These are phyloP conservation scores for Erpobdella octoculata DNA, from an alignment of 2,888 invertebrate genomes.

Conservation along the genomic window DNA sequence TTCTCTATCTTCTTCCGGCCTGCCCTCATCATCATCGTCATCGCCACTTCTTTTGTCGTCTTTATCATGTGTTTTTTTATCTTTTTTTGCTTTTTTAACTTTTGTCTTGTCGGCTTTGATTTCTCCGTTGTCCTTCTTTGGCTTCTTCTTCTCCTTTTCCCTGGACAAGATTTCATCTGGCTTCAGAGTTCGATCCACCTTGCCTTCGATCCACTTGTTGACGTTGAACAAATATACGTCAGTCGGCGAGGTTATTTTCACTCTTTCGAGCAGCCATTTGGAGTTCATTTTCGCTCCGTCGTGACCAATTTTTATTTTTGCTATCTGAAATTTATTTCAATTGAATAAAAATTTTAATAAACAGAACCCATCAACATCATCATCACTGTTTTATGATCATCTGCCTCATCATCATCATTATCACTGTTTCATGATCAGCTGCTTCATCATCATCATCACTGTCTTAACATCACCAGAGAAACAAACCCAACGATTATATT, in stretches of 20 bases:
- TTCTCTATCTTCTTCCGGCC: conserved; percentile 7
- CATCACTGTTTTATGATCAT: background rate
- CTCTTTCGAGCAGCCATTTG: background rate
- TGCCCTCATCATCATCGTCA: conserved; percentile 4
- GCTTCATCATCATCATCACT: background rate
- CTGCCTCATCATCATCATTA: background rate
- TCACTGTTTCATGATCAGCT: background rate
- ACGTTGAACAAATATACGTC: background rate
- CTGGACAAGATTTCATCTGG: no score
- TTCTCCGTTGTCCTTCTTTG: background rate
- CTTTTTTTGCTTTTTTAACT: background rate
- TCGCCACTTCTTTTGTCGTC: background rate
- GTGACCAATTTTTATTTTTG: conserved; percentile 5
- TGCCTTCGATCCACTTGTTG: conserved; percentile 20
- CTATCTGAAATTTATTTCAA: background rate
- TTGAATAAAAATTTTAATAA: background rate
- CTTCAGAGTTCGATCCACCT: no score
- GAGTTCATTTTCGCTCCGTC: background rate
- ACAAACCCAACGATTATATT: background rate
- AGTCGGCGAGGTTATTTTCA: background rate
- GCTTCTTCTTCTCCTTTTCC: background rate
- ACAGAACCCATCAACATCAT: background rate
- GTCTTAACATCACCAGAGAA: background rate
- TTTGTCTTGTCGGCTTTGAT: background rate
- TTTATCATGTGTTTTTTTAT: background rate